Conservation (phyloP, 2,113 vertebrate species). For the Tenebrosternarchus preto region DNA sequence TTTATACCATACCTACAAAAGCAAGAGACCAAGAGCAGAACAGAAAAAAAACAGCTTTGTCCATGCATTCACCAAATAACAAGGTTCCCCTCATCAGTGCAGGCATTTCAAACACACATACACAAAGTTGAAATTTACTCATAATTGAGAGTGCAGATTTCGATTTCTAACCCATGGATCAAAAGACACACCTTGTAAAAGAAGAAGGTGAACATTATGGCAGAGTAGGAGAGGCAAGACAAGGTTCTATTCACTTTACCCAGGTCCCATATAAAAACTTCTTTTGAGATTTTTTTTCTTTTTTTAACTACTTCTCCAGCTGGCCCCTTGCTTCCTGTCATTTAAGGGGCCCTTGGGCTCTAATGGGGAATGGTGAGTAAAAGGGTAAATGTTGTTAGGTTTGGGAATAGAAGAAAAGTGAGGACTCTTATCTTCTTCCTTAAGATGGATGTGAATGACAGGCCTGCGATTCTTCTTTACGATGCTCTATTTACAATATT, state of each 20-base stretch:
- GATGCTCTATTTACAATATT: background rate
- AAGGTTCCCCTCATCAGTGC: conserved; percentile 18
- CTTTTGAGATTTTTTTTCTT: conserved; percentile 44
- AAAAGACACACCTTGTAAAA: conserved; percentile 46
- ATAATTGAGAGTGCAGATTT: conserved; percentile 12
- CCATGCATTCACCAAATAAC: conserved; percentile 11
- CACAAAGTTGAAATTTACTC: conserved; percentile 4
- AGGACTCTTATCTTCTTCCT: conserved; percentile 27
- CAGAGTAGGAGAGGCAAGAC: conserved; percentile 41
- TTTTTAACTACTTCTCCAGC: conserved; percentile 35
- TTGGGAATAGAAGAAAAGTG: conserved; percentile 41
- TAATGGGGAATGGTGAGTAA: conserved; percentile 31
- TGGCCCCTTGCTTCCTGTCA: conserved; percentile 49
- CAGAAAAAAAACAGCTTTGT: background rate
- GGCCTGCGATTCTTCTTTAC: conserved; percentile 20
- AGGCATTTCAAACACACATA: conserved; percentile 11
- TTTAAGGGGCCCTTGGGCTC: conserved; percentile 49
- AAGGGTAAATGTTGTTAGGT: conserved; percentile 37
- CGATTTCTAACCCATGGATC: conserved; percentile 25
- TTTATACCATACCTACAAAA: too few relatives aligned
- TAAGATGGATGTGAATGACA: conserved; percentile 39
- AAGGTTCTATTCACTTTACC: conserved; percentile 41
- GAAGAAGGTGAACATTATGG: conserved; percentile 28
- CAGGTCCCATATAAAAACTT: conserved; percentile 31
- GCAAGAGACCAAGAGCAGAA: conserved; percentile 6